Conservation (phyloP, 2,113 vertebrate species). For the Lutjanus erythropterus region DNA sequence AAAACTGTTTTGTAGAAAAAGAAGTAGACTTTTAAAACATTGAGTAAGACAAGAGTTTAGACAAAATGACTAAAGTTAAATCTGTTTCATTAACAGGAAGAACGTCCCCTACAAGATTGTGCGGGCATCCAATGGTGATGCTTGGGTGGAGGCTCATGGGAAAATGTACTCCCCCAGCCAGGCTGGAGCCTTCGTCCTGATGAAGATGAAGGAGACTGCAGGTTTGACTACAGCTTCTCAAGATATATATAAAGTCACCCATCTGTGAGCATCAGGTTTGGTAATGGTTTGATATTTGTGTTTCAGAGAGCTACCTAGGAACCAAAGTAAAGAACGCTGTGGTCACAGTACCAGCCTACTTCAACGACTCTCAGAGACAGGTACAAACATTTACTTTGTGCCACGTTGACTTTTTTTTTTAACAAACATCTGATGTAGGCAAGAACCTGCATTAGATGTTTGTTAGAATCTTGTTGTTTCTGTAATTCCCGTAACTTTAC, state of each 20-base stretch:
- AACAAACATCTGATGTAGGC: not conserved
- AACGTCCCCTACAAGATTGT: conserved; percentile 98
- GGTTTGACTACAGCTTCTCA: conserved; percentile 79
- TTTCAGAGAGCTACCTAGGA: conserved; percentile 94
- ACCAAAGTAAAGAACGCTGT: conserved; percentile 96
- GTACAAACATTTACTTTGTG: conserved; percentile 71
- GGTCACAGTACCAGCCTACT: conserved; percentile 97
- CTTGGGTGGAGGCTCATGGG: conserved; percentile 97
- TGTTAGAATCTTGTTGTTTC: too few species aligned
- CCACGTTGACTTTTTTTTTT: too few species aligned
- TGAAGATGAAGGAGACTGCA: conserved; percentile 99
- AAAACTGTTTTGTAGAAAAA: too few species aligned
- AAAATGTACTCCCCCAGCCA: conserved; percentile 99
- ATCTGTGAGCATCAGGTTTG: not conserved
- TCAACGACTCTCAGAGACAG: conserved; percentile 99
- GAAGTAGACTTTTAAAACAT: not conserved
- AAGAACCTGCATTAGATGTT: too few species aligned
- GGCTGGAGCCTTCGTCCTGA: conserved; percentile 95
- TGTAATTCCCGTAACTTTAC: too few species aligned
- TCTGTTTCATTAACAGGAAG: conserved; percentile 85
- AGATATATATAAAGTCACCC: too few species aligned
- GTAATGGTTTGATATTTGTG: conserved; percentile 8
- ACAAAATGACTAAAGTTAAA: not conserved
- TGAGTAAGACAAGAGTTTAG: too few species aligned
- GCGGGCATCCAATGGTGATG: conserved; percentile 96